Percentiles rank a stretch among this genome's conserved stretches.
These are phyloP conservation scores for Pungitius pungitius DNA, from an alignment of 2,113 vertebrate genomes.

Conservation along the genomic window DNA sequence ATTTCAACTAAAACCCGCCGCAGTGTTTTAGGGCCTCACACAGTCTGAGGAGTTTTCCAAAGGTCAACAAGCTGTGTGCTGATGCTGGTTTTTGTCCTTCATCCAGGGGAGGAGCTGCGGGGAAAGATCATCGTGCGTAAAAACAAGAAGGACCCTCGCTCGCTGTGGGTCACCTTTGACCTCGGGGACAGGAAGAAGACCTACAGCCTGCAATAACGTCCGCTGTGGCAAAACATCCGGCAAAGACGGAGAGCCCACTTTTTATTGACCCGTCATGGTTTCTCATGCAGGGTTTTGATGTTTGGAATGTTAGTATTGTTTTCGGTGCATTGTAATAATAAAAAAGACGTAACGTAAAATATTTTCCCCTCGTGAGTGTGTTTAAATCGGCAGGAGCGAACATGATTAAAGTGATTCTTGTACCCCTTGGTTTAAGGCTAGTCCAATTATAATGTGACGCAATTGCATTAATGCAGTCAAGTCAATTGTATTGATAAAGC, in stretches of 20 bases:
- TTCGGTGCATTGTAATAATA: slow-evolving; percentile 41
- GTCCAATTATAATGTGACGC: not conserved
- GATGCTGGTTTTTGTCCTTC: slow-evolving; percentile 10
- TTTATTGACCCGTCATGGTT: not conserved
- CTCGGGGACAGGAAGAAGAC: slow-evolving; percentile 83
- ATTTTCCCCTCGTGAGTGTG: not conserved
- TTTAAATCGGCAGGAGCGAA: not conserved
- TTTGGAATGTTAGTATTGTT: slow-evolving; percentile 10
- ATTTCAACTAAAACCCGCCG: not conserved
- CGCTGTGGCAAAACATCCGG: not conserved
- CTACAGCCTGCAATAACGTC: slow-evolving; percentile 85
- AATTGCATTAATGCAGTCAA: not conserved
- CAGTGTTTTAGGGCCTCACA: not conserved
- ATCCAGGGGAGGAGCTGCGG: slow-evolving; percentile 85
- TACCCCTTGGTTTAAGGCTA: not conserved
- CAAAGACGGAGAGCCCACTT: not conserved
- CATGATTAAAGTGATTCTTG: not conserved
- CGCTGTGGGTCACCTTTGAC: slow-evolving; percentile 86
- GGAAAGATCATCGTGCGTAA: slow-evolving; percentile 88
- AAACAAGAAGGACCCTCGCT: slow-evolving; percentile 92
- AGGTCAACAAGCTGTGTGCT: not conserved
- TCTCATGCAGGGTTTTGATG: not conserved
- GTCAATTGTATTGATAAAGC: not conserved
- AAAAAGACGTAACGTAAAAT: not conserved
- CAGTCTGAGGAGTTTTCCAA: not conserved